phyloP scores from a whole-genome alignment of 2,888 invertebrate species.

The Brassicogethes aeneus region DNA sequence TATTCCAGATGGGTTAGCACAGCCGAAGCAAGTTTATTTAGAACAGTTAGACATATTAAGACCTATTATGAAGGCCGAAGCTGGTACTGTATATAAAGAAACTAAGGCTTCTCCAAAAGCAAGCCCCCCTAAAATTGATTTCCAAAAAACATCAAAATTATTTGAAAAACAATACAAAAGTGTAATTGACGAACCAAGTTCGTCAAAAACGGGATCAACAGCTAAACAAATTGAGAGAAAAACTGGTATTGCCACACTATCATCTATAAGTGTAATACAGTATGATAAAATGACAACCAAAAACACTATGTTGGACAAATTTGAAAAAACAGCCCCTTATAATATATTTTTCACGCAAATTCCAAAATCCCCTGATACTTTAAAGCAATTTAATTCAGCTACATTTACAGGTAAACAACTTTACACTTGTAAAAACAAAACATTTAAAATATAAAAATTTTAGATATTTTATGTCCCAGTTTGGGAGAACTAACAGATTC shows the following conservation, averaged over 20 bases:
- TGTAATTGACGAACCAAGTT: not conserved
- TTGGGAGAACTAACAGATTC: conserved; percentile 65
- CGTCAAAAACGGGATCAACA: conserved; percentile 3
- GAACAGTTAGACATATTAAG: conserved; percentile 53
- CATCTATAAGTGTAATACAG: not conserved
- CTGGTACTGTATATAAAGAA: not conserved
- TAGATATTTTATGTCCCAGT: conserved; percentile 70
- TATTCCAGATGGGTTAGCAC: conserved; percentile 48
- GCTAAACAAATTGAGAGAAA: not conserved
- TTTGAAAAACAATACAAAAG: conserved; percentile 3
- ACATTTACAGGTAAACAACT: conserved; percentile 64
- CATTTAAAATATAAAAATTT: conserved; percentile 24
- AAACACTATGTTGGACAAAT: conserved; percentile 57
- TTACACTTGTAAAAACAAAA: too few species aligned
- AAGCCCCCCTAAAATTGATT: not conserved
- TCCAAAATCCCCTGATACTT: conserved; percentile 53
- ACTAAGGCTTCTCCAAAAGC: not conserved
- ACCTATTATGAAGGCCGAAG: conserved; percentile 14
- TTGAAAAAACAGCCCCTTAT: conserved; percentile 60
- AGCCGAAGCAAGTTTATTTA: conserved; percentile 46
- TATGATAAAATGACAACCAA: not conserved
- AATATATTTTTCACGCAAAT: conserved; percentile 69
- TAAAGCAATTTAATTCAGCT: conserved; percentile 55
- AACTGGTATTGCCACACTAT: conserved; percentile 18
- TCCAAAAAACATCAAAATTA: not conserved